These are phyloP conservation scores for Acinonyx jubatus DNA, from an alignment of 2,113 vertebrate species.

Conservation along the genomic window DNA sequence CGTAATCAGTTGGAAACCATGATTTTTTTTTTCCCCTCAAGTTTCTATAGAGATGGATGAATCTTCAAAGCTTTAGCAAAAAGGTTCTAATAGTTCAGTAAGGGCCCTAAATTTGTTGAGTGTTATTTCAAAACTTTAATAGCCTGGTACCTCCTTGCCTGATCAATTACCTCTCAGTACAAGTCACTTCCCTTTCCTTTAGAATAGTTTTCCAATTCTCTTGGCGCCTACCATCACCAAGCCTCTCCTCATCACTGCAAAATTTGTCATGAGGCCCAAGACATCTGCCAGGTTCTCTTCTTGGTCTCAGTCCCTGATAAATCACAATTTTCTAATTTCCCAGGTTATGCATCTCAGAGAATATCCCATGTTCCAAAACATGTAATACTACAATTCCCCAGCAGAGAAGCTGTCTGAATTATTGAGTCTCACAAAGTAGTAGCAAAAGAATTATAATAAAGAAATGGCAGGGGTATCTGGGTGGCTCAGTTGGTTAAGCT, in stretches of 20 bases:
- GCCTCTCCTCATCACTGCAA: neutral
- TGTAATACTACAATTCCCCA: neutral
- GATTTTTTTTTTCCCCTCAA: slow-evolving; percentile 34
- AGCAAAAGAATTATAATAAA: neutral
- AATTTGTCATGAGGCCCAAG: neutral
- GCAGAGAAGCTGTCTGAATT: neutral
- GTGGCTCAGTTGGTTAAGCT: too few relatives aligned
- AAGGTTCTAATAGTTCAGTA: slow-evolving; percentile 27
- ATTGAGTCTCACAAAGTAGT: neutral
- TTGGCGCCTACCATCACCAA: neutral
- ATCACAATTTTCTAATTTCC: neutral
- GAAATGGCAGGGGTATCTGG: neutral
- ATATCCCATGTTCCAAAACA: neutral
- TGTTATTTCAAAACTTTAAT: neutral
- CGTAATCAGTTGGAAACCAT: slow-evolving; percentile 47
- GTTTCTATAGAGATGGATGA: neutral
- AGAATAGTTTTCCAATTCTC: neutral
- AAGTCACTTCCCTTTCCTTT: neutral
- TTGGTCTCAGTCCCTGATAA: neutral
- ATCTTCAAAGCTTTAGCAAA: slow-evolving; percentile 24
- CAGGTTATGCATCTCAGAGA: neutral
- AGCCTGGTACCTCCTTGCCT: neutral
- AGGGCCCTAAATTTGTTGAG: neutral
- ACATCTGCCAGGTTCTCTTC: neutral
- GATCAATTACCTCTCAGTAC: neutral